Conservation (phyloP, 2,888 invertebrate species). For the Ophion ventricosus region DNA sequence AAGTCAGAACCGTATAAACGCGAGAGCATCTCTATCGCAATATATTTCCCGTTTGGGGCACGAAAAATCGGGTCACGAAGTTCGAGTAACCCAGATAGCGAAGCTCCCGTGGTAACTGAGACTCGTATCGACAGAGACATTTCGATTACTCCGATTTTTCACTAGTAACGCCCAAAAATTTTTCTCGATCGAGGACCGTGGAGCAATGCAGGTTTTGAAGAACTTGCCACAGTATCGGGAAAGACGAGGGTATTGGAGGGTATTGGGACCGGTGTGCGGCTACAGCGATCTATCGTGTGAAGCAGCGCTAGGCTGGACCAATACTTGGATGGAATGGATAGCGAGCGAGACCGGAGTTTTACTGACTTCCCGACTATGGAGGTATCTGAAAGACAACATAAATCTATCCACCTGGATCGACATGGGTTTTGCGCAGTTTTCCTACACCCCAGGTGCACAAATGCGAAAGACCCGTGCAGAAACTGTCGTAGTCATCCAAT, state of each 20-base stretch:
- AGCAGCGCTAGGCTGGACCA: not conserved
- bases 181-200: not conserved
- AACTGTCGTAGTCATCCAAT: no score
- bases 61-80: slow-evolving; percentile 62
- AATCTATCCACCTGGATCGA: not conserved
- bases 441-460: not conserved
- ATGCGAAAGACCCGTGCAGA: no score
- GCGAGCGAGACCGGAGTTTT: not conserved
- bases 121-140: not conserved
- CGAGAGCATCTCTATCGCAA: slow-evolving; percentile 48
- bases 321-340: not conserved
- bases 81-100: slow-evolving; percentile 46
- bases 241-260: no score
- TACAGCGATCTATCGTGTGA: not conserved
- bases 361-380: not conserved
- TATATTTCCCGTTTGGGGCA: slow-evolving; percentile 57
- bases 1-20: slow-evolving; percentile 26
- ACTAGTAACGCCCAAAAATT: not conserved
- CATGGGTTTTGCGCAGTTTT: not conserved
- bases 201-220: not conserved
- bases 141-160: slow-evolving; percentile 7
- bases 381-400: not conserved
- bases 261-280: no score
- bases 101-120: slow-evolving; percentile 17
- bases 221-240: not conserved